Conservation (phyloP, 53 echinoderm and acorn worm genomes). For the Henricia sp. region DNA sequence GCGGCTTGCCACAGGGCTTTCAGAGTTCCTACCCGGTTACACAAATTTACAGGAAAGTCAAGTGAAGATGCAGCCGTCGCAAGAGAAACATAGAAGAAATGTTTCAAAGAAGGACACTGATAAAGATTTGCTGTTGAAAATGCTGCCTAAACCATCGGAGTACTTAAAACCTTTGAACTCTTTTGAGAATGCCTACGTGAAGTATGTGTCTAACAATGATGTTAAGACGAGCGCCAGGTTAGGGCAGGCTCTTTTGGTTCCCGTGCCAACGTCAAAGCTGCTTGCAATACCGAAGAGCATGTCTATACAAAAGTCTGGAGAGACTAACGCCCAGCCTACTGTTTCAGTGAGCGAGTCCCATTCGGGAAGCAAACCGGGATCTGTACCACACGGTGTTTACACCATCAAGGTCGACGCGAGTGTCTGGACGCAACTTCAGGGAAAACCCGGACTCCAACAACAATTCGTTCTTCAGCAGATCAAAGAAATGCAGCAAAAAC, state of each 20-base stretch:
- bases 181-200: not conserved
- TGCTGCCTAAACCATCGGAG: slow-evolving; percentile 50
- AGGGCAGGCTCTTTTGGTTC: slow-evolving; percentile 12
- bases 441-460: slow-evolving; percentile 73
- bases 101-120: slow-evolving; percentile 6
- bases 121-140: slow-evolving; percentile 43
- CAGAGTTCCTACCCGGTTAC: slow-evolving; percentile 35
- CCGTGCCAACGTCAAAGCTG: slow-evolving; percentile 45
- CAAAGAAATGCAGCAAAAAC: slow-evolving; percentile 58
- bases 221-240: not conserved
- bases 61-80: not conserved
- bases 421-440: slow-evolving; percentile 79
- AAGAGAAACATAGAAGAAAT: not conserved
- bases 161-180: not conserved
- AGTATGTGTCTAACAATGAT: not conserved
- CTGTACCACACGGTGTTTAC: slow-evolving; percentile 47
- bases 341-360: not conserved
- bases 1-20: slow-evolving; percentile 44
- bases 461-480: slow-evolving; percentile 76
- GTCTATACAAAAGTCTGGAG: not conserved
- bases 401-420: slow-evolving; percentile 79
- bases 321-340: not conserved
- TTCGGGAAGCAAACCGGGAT: not conserved
- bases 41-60: slow-evolving; percentile 36
- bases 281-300: not conserved